A percentile compares a stretch with the other conserved stretches of the same genome.
These are phyloP conservation scores for Monodelphis domestica DNA, from an alignment of 2,797 vertebrate genomes.

Conservation along the genomic window DNA sequence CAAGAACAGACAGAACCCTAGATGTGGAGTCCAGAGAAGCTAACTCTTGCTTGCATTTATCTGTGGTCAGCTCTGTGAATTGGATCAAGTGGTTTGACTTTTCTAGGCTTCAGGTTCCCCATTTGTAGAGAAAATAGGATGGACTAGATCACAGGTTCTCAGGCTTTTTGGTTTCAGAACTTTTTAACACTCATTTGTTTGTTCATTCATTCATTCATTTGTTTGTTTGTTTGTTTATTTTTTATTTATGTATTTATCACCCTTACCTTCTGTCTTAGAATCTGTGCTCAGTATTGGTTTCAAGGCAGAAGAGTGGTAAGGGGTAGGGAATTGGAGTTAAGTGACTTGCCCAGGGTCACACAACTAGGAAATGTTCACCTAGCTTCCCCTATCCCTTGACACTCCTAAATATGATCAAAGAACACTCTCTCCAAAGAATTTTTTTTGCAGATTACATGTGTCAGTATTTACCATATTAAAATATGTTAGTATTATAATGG, in stretches of 20 bases:
- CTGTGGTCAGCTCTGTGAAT: neutral
- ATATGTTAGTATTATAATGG: neutral
- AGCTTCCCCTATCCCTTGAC: too few relatives aligned
- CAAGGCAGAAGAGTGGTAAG: too few relatives aligned
- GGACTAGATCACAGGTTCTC: neutral
- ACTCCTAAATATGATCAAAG: neutral
- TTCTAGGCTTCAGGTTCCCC: neutral
- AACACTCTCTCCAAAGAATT: neutral
- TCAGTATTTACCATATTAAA: neutral
- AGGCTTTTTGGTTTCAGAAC: neutral
- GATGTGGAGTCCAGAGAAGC: neutral
- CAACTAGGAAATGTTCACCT: too few relatives aligned
- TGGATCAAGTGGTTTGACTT: neutral
- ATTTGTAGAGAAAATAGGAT: neutral
- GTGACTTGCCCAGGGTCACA: too few relatives aligned
- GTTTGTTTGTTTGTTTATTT: too few relatives aligned
- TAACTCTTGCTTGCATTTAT: neutral
- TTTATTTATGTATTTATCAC: too few relatives aligned
- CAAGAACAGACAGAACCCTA: neutral
- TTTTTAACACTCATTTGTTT: neutral
- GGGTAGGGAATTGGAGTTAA: too few relatives aligned
- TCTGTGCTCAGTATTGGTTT: too few relatives aligned
- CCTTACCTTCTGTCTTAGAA: too few relatives aligned
- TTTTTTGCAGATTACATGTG: neutral
- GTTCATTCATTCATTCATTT: too few relatives aligned